Conservation (phyloP, 2,113 vertebrate genomes). For the Glaucidium brasilianum region DNA sequence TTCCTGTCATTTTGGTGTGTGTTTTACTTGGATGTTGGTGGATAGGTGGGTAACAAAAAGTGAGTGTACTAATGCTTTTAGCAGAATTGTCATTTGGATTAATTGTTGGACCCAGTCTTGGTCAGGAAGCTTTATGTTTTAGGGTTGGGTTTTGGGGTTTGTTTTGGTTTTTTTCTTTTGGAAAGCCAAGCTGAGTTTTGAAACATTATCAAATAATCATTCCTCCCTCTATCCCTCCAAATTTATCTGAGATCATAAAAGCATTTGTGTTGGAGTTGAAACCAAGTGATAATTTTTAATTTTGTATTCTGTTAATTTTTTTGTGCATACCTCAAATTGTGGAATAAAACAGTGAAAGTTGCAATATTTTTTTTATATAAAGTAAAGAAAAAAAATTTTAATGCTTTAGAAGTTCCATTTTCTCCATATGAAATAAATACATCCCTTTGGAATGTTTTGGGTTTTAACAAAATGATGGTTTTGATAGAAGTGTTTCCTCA, state of each 20-base stretch:
- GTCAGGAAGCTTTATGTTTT: neutral
- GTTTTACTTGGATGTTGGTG: neutral
- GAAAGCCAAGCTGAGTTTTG: neutral
- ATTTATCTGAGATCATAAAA: neutral
- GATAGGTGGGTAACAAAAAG: neutral
- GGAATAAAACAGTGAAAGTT: neutral
- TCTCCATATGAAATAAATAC: neutral
- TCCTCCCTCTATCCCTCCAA: neutral
- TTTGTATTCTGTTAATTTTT: neutral
- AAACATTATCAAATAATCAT: neutral
- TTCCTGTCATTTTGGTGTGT: accelerated
- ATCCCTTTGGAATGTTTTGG: neutral
- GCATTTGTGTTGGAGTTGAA: neutral
- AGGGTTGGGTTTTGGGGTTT: neutral
- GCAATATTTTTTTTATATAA: neutral
- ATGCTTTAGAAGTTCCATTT: neutral
- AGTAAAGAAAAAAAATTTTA: neutral
- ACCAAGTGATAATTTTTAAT: neutral
- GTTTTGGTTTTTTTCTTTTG: no score
- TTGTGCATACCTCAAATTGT: neutral
- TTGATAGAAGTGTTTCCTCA: neutral
- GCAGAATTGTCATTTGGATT: neutral
- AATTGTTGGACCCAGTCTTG: neutral
- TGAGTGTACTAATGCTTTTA: neutral
- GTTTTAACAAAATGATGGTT: neutral